These are phyloP conservation scores for Tachysurus fulvidraco DNA, from an alignment of 2,113 vertebrate genomes.

Conservation along the genomic window DNA sequence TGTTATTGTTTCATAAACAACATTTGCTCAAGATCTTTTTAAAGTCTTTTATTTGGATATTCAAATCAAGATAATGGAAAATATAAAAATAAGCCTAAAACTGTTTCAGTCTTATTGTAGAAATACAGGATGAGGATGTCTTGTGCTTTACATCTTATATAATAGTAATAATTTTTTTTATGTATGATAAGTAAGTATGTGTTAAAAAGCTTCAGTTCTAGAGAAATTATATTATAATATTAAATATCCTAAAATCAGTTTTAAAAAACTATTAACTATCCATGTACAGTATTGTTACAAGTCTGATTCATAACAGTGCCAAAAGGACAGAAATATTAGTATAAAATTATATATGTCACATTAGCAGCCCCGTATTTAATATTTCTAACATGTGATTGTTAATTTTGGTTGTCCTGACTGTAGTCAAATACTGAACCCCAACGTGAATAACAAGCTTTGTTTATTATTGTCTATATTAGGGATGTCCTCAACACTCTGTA, in stretches of 20 bases:
- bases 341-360: neutral
- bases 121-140: neutral
- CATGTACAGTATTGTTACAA: neutral
- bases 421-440: neutral
- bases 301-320: neutral
- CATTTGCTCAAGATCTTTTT: neutral
- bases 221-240: conserved; percentile 2
- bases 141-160: neutral
- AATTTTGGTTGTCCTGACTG: neutral
- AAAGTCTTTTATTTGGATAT: neutral
- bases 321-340: neutral
- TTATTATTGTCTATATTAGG: conserved; percentile 29
- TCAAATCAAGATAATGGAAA: neutral
- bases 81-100: neutral
- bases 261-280: neutral
- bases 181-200: neutral
- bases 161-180: neutral
- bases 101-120: neutral
- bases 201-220: conserved; percentile 32
- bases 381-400: neutral
- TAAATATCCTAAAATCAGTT: neutral
- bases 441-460: neutral
- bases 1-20: neutral
- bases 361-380: neutral
- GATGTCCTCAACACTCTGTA: neutral